Base-by-base conservation (phyloP, 2,888 invertebrate species). In the Chaetogeoica ovagalla region DNA sequence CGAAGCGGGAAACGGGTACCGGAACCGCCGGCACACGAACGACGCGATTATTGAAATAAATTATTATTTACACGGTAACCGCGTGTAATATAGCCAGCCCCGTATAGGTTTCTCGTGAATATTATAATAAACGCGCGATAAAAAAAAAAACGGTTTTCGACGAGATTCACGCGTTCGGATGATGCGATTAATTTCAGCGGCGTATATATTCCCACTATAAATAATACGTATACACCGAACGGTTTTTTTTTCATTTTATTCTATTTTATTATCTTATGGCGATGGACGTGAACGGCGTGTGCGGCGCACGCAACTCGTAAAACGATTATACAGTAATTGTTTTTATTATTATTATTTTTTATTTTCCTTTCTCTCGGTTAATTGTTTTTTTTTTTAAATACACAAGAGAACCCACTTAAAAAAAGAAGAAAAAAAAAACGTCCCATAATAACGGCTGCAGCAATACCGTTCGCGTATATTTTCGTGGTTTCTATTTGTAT, bases 181-280 rank as follows among this genome's bases (percentile, higher is more conserved):
- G 74, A 74, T 74, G n/a, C n/a, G 74, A 74, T 74, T 74, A 74
- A 74, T 74, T 74, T 74, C 65, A 74, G 74, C 65, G 57, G 55
- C 21, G n/a, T n/a, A n/a, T n/a, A n/a, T n/a, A n/a, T n/a, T n/a
- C n/a, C n/a, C n/a, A n/a, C n/a, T n/a, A n/a, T n/a, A n/a, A n/a
- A n/a, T n/a, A 65, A 65, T 39, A 74, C 74, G 37, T 65, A 63
- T 74, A 72, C n/a, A 19, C 19, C 60, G 48, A 60, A 43, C 30
- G 23, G 72, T 72, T 72, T 72, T 48, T n/a, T n/a, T n/a, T n/a
- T n/a, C n/a, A n/a, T n/a, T n/a, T n/a, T n/a, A n/a, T n/a, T n/a
- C n/a, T n/a, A n/a, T 74, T 65, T 74, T 57, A 74, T 65, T 39
- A 55, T 65, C 9, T 57, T 65, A 21, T 55, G 65, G 11, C 55